Percentiles rank a stretch among this genome's conserved stretches.
Evolutionary conservation across 2,797 vertebrate genomes (phyloP).

Genomic region (Prunella strophiata): DNA sequence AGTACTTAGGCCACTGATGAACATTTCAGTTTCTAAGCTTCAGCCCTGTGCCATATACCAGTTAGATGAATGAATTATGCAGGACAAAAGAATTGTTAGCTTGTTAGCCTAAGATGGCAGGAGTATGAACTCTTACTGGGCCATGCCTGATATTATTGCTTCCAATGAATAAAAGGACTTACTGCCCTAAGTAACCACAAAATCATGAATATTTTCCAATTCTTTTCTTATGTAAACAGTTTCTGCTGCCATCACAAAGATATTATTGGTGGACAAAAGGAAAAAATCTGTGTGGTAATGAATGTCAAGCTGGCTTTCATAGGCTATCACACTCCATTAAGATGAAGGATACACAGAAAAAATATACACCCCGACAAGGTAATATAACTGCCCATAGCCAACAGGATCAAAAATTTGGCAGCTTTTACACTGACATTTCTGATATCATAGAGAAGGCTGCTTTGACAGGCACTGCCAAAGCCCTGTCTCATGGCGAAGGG

Average conservation of each 20-base stretch:
- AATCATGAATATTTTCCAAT: background rate
- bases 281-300: background rate
- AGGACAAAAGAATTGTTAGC: background rate
- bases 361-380: background rate
- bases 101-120: background rate
- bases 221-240: background rate
- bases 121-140: background rate
- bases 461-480: slow-evolving; percentile 8
- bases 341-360: background rate
- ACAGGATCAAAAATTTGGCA: background rate
- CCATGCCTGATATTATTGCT: background rate
- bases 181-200: background rate
- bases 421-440: background rate
- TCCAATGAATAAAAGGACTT: background rate
- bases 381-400: background rate
- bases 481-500: background rate
- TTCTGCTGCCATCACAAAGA: background rate
- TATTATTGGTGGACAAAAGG: background rate
- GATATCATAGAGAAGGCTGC: background rate
- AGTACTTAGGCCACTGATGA: background rate
- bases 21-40: background rate
- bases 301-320: background rate
- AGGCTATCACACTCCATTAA: background rate
- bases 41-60: background rate
- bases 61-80: background rate